These are phyloP conservation scores for Anguilla marmorata DNA, from an alignment of 2,797 vertebrate species.

Conservation along the genomic window DNA sequence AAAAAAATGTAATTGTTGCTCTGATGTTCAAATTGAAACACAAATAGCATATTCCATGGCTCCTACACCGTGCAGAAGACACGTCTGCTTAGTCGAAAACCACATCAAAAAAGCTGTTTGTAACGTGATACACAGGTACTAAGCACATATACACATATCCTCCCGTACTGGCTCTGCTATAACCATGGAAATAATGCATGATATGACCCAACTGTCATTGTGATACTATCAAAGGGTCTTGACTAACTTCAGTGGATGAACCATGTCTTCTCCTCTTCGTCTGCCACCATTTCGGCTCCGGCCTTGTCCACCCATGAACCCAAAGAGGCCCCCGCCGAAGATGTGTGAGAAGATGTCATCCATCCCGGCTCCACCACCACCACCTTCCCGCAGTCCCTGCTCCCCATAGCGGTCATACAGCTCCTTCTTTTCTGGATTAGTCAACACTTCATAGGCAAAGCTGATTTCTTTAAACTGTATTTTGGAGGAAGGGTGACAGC, in stretches of 20 bases:
- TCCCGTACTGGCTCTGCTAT: not conserved
- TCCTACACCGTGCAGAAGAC: not conserved
- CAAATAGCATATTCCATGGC: not conserved
- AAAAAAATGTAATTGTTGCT: not conserved
- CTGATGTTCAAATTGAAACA: not conserved
- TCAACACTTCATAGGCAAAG: slow-evolving; percentile 96
- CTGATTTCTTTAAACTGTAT: slow-evolving; percentile 98
- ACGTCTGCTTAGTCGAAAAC: not conserved
- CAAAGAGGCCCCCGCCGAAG: slow-evolving; percentile 93
- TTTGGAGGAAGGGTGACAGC: slow-evolving; percentile 26
- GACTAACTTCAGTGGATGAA: slow-evolving; percentile 95
- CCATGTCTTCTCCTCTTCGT: slow-evolving; percentile 97
- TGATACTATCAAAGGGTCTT: not conserved
- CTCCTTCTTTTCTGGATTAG: slow-evolving; percentile 95
- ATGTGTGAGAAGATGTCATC: slow-evolving; percentile 99
- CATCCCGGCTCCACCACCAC: slow-evolving; percentile 90
- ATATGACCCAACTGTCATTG: not conserved
- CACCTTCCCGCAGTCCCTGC: slow-evolving; percentile 95
- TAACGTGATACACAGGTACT: not conserved
- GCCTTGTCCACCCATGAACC: slow-evolving; percentile 94
- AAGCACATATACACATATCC: not conserved
- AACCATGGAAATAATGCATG: not conserved
- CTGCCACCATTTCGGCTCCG: slow-evolving; percentile 91
- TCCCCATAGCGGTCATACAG: slow-evolving; percentile 96
- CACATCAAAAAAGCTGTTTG: not conserved